Evolutionary conservation across 2,888 invertebrate species (phyloP), one percentile per base, ranked within the genome.

Genomic region (Gerris lacustris): DNA sequence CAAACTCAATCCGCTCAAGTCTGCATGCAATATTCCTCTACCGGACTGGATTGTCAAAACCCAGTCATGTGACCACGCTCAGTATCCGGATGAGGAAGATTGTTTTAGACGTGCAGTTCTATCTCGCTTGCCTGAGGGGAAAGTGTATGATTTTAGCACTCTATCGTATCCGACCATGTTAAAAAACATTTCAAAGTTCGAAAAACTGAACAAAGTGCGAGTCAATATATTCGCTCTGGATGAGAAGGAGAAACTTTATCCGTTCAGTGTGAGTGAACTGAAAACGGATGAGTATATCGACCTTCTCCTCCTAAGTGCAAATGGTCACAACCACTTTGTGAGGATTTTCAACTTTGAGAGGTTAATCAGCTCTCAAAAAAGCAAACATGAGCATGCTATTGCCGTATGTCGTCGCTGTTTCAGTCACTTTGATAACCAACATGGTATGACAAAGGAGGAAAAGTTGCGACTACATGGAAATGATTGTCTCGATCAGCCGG

Each of bases 321-420:
- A 62, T n/a, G 62, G 62, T 62, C 62, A n/a, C 62, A 62, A n/a
- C n/a, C 62, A 62, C 62, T 62, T 15, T 62, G 62, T 62, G 62
- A 15, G n/a, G 15, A 62, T 62, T 15, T 15, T 15, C 11, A 62
- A 62, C n/a, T 62, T 62, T 62, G n/a, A 62, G 2, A 62, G n/a
- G n/a, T n/a, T 62, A 62, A n/a, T 62, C 11, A 1, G n/a, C 62
- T n/a, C 62, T 4, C 62, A 62, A 62, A 62, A 15, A 62, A 62
- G 2, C 62, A 4, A 5, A 4, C 62, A 62, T 5, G 5, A 62
- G 11, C 15, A n/a, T 2, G n/a, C 11, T 15, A 62, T 62, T 4
- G 62, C 11, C 4, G n/a, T 62, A 11, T 62, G 62, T 5, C 11
- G n/a, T 11, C 11, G 62, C 15, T 62, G 62, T 62, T 62, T 62